Evolutionary conservation across 2,113 vertebrate genomes (phyloP).

Genomic region (Andinoacara biseriatus): DNA sequence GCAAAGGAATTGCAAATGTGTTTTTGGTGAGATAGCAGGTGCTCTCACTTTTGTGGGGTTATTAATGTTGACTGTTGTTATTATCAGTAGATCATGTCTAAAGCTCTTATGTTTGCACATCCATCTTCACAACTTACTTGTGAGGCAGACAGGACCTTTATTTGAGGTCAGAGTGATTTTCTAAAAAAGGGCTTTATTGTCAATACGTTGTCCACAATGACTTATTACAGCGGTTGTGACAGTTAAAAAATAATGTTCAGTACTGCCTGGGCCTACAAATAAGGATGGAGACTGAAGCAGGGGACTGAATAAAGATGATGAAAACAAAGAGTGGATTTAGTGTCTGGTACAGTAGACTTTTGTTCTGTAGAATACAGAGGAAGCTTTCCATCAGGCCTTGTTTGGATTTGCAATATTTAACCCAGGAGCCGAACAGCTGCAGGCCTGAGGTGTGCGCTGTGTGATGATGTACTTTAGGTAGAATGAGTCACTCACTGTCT

Average conservation of each 20-base stretch:
- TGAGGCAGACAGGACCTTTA: slow-evolving; percentile 14
- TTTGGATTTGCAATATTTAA: slow-evolving; percentile 64
- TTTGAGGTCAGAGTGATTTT: slow-evolving; percentile 21
- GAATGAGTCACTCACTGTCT: slow-evolving; percentile 61
- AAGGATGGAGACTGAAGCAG: slow-evolving; percentile 50
- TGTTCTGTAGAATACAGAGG: slow-evolving; percentile 65
- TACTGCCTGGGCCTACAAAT: slow-evolving; percentile 49
- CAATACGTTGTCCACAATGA: slow-evolving; percentile 52
- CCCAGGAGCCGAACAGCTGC: slow-evolving; percentile 47
- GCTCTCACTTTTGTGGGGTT: not conserved
- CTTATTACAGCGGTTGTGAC: slow-evolving; percentile 38
- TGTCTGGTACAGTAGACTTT: slow-evolving; percentile 70
- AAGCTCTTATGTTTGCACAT: slow-evolving; percentile 27
- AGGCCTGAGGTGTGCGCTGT: slow-evolving; percentile 51
- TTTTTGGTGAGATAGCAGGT: slow-evolving; percentile 7
- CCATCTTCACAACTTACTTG: slow-evolving; percentile 17
- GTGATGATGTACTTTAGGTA: slow-evolving; percentile 52
- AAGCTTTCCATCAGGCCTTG: slow-evolving; percentile 70
- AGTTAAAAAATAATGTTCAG: slow-evolving; percentile 59
- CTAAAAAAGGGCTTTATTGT: slow-evolving; percentile 38
- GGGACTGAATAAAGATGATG: slow-evolving; percentile 61
- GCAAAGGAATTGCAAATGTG: slow-evolving; percentile 14
- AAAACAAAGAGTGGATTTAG: slow-evolving; percentile 84
- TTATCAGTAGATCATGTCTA: slow-evolving; percentile 33
- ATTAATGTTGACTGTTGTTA: slow-evolving; percentile 38